A percentile compares a stretch with the other conserved stretches of the same genome.
Evolutionary conservation across 2,797 vertebrate genomes (phyloP).

Genomic region (Threskiornis aethiopicus): DNA sequence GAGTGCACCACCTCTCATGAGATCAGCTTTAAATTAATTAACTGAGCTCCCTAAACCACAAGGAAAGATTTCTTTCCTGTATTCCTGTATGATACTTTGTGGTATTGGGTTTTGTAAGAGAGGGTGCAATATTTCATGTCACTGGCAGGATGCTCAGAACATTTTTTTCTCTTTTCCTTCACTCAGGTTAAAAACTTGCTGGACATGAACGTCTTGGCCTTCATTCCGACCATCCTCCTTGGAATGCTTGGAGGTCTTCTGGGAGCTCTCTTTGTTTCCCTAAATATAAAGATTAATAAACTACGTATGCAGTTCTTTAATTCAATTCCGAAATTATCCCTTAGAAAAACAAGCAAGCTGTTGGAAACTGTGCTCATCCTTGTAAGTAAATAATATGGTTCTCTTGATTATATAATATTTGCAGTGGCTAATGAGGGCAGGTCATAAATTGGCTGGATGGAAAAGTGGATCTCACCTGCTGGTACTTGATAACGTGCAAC

Average conservation of each 20-base stretch:
- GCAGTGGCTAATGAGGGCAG: neutral
- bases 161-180: neutral
- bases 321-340: constrained; percentile 31
- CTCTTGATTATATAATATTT: neutral
- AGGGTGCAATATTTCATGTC: neutral
- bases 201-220: constrained; percentile 51
- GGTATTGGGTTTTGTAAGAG: neutral
- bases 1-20: neutral
- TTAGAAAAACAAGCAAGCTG: constrained; percentile 53
- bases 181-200: constrained; percentile 59
- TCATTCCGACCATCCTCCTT: constrained; percentile 47
- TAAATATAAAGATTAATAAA: constrained; percentile 66
- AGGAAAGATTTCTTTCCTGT: neutral
- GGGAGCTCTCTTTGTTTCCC: constrained; percentile 47
- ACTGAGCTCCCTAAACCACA: neutral
- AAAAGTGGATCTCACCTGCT: neutral
- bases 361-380: constrained; percentile 54
- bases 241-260: constrained; percentile 57
- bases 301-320: constrained; percentile 29
- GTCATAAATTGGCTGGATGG: neutral
- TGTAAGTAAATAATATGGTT: constrained; percentile 42
- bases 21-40: neutral
- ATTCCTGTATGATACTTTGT: neutral
- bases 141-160: constrained; percentile 4
- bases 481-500: neutral